Evolutionary conservation across 2,888 invertebrate species (phyloP), one percentile per base, ranked within the genome.

Genomic region (Pseudoips prasinana): DNA sequence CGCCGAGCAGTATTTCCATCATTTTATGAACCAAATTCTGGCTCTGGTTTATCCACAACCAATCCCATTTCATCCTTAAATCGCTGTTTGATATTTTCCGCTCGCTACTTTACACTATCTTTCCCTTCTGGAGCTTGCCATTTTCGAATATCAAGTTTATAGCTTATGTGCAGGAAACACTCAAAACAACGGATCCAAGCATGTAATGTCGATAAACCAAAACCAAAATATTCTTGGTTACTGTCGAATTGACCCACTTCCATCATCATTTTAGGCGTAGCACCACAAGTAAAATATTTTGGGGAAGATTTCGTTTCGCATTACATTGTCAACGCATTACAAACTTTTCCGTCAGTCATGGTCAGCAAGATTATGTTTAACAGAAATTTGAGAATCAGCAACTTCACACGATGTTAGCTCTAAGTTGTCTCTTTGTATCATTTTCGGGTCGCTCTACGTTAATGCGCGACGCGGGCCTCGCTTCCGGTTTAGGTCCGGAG

Each of bases 321-420:
- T n/a, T n/a, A n/a, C n/a, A n/a, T n/a, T 1, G 42, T 49, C 18
- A 46, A 26, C 24, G 41, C 36, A 9, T 42, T 42, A 20, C 39
- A 46, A n/a, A 40, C 17, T 35, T 44, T 45, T n/a, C 39, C 44
- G 7, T 44, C 44, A 14, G 29, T 34, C 44, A 44, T 39, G 0
- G 46, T 43, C 8, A 45, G 14, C 1, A 39, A 9, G 8, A 1
- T 38, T 10, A 23, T 45, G 39, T n/a, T 30, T 32, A n/a, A 45
- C 25, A 39, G 35, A 31, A 20, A 35, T 28, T 28, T 37, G 3
- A 32, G 8, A 9, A 26, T 9, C 27, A 27, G 2, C 31, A 27
- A 22, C 6, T n/a, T 31, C 8, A 28, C 25, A 26, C 7, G 28
- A 27, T 33, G 31, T 47, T 10, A 36, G 26, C 8, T 31, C 8